These are phyloP conservation scores for Cygnus olor DNA, from an alignment of 2,797 vertebrate genomes.

Conservation along the genomic window DNA sequence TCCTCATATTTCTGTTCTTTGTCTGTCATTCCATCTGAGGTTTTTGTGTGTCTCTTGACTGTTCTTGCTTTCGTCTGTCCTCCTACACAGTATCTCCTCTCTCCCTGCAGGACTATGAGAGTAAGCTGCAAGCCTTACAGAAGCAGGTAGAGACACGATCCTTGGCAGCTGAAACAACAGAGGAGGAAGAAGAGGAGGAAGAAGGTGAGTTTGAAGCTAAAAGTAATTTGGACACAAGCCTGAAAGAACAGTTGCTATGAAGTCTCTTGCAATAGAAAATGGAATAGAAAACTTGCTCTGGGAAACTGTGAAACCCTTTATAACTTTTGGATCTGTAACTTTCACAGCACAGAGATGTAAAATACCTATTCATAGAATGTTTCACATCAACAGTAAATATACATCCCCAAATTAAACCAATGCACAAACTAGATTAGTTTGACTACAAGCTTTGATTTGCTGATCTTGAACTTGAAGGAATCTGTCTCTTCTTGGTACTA, in stretches of 20 bases:
- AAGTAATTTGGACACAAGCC: not conserved
- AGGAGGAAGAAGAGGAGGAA: constrained; percentile 94
- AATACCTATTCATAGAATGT: not conserved
- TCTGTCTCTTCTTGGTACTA: not conserved
- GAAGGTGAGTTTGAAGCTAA: constrained; percentile 73
- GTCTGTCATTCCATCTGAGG: not conserved
- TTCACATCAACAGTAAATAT: not conserved
- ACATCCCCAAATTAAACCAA: not conserved
- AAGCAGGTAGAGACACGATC: constrained; percentile 98
- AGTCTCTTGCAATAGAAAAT: not conserved
- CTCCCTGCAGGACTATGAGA: constrained; percentile 94
- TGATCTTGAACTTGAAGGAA: not conserved
- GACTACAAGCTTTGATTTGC: not conserved
- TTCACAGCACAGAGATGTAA: not conserved
- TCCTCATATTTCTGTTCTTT: not conserved
- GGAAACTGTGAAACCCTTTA: not conserved
- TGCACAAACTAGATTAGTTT: not conserved
- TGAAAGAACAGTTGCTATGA: not conserved
- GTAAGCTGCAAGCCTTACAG: constrained; percentile 96
- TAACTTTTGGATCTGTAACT: not conserved
- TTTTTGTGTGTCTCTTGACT: constrained; percentile 14
- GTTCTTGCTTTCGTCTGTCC: constrained; percentile 64
- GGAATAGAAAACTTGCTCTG: not conserved
- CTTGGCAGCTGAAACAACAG: constrained; percentile 91
- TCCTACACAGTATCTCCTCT: constrained; percentile 77